Base-by-base conservation (phyloP, 92 coral and sea anemone genomes). In the Paramuricea clavata region DNA sequence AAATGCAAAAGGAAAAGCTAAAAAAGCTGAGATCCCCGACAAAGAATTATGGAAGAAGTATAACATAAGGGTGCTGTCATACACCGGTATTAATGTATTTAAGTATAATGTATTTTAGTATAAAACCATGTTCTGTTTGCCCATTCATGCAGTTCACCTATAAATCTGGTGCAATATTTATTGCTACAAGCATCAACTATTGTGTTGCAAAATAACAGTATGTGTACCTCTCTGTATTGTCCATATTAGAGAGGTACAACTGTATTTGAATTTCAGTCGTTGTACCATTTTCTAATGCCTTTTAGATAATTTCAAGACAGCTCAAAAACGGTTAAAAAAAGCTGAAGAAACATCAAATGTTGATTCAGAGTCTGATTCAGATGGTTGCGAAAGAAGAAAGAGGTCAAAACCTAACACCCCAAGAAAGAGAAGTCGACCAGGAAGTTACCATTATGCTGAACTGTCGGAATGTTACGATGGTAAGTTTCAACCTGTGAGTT, bases 81-180 rank as follows among this genome's bases (percentile, higher is more conserved):
- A 76, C 13, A 76, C 82, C 49, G 82, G 82, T 76, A 76, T 32
- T 10, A n/a, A 26, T 65, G 17, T 26, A 12, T 65, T 65, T 26
- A 13, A n/a, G 17, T n/a, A 12, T 65, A 25, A 32, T 30, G 42
- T 30, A 52, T 52, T 2, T 13, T 15, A 52, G 61, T 17, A 2
- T 52, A 3, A 10, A n/a, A n/a, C 5, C 61, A 52, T 52, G 3
- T 21, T 15, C 61, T 15, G 21, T 2, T 52, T 15, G 44, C 44
- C 44, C 44, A n/a, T n/a, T n/a, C n/a, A n/a, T n/a, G n/a, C n/a
- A 4, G 44, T 39, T 39, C 10, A 39, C 44, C 25, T 52, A 52
- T 10, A 52, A 52, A 15, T 52, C 25, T 52, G 61, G 19, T 52
- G 44, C 44, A 39, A 39, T 39, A 39, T 39, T 39, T 39, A 39